phyloP scores from a whole-genome alignment of 1,140 invertebrate species.

The Episyrphus balteatus region DNA sequence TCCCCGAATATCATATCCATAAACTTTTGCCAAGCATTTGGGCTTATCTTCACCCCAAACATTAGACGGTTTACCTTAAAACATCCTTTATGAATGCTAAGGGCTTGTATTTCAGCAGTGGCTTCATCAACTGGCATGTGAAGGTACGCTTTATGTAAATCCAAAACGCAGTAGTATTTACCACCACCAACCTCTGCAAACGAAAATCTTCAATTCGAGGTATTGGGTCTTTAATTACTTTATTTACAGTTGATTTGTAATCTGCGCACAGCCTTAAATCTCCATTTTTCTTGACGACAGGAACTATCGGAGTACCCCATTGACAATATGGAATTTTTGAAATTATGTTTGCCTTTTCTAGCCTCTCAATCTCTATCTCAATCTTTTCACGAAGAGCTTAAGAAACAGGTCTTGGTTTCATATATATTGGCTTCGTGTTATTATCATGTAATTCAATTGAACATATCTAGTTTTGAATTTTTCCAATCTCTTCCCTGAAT shows the following conservation, averaged over 20 bases:
- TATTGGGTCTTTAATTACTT: constrained; percentile 13
- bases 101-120: constrained; percentile 17
- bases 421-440: constrained; percentile 15
- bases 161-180: constrained; percentile 16
- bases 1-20: constrained; percentile 26
- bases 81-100: constrained; percentile 22
- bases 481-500: too few species aligned
- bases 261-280: constrained; percentile 24
- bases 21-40: constrained; percentile 19
- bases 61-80: constrained; percentile 23
- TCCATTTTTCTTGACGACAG: constrained; percentile 14
- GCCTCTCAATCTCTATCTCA: constrained; percentile 13
- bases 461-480: too few species aligned
- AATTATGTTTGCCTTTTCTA: constrained; percentile 10
- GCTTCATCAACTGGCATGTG: constrained; percentile 27
- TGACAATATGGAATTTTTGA: constrained; percentile 8
- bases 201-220: too few species aligned
- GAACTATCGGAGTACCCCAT: constrained; percentile 16
- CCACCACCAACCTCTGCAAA: too few species aligned
- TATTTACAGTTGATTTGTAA: constrained; percentile 37
- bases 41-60: constrained; percentile 20
- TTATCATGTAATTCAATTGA: too few species aligned
- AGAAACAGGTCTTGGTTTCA: constrained; percentile 16
- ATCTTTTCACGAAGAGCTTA: constrained; percentile 15
- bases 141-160: constrained; percentile 32